Conservation (phyloP, 2,797 vertebrate species). For the Siniperca undulata region DNA sequence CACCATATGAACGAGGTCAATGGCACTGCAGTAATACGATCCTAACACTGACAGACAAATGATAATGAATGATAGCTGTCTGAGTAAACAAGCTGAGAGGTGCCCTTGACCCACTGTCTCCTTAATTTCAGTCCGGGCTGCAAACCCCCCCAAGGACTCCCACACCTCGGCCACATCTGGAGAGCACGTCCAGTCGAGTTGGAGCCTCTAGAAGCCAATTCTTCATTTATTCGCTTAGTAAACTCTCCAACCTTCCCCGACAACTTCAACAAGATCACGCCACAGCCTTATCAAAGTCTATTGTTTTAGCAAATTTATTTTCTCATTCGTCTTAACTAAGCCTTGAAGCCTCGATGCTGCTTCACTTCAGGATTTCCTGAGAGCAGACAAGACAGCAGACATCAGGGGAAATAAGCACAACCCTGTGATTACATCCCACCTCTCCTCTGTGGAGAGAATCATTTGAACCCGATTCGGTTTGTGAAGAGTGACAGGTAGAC, state of each 20-base stretch:
- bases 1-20: slow-evolving; percentile 67
- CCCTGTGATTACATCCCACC: slow-evolving; percentile 73
- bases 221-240: slow-evolving; percentile 24
- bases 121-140: slow-evolving; percentile 74
- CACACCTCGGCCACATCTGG: slow-evolving; percentile 79
- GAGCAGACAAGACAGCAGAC: slow-evolving; percentile 63
- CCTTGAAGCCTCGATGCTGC: slow-evolving; percentile 16
- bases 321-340: slow-evolving; percentile 54
- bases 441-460: slow-evolving; percentile 66
- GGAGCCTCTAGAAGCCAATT: slow-evolving; percentile 46
- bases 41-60: slow-evolving; percentile 83
- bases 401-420: slow-evolving; percentile 79
- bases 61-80: slow-evolving; percentile 86
- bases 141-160: slow-evolving; percentile 52
- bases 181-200: slow-evolving; percentile 46
- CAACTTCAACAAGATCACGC: slow-evolving; percentile 25
- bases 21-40: slow-evolving; percentile 76
- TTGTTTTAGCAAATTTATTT: slow-evolving; percentile 53
- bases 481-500: slow-evolving; percentile 80
- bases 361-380: slow-evolving; percentile 55
- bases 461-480: slow-evolving; percentile 76
- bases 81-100: slow-evolving; percentile 82
- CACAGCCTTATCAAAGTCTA: slow-evolving; percentile 33
- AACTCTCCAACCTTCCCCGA: slow-evolving; percentile 12
- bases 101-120: slow-evolving; percentile 83